Conservation (phyloP, 2,113 vertebrate genomes). For the Colossoma macropomum region DNA sequence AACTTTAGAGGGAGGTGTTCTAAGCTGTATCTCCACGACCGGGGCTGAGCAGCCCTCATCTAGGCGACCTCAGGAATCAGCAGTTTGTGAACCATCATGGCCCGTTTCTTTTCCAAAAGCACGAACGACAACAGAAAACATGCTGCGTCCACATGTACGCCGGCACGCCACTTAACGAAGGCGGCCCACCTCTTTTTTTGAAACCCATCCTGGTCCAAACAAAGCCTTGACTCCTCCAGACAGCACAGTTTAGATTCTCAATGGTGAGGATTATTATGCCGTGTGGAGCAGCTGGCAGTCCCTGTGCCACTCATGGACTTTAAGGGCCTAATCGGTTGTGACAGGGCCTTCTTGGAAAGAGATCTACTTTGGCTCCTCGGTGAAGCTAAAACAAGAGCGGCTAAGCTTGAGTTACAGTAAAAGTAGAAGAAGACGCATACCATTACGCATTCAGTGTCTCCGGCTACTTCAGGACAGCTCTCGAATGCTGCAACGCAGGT, state of each 20-base stretch:
- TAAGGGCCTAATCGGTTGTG: conserved; percentile 63
- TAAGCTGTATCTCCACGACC: not conserved
- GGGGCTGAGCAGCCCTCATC: not conserved
- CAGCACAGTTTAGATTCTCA: not conserved
- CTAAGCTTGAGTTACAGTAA: conserved; percentile 12
- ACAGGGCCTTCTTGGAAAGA: conserved; percentile 67
- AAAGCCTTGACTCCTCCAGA: not conserved
- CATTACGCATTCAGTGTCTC: not conserved
- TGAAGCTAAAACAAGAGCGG: conserved; percentile 15
- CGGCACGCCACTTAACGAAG: not conserved
- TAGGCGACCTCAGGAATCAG: not conserved
- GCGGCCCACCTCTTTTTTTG: not conserved
- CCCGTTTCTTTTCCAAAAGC: not conserved
- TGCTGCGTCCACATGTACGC: not conserved
- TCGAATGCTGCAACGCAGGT: not conserved
- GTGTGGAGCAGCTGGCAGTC: not conserved
- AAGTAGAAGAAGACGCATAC: not conserved
- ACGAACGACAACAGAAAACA: not conserved
- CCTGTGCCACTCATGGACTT: not conserved
- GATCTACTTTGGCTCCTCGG: conserved; percentile 62
- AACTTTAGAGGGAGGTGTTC: not conserved
- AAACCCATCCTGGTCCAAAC: not conserved
- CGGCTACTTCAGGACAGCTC: not conserved
- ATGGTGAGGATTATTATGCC: not conserved
- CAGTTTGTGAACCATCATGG: not conserved